Evolutionary conservation across 2,113 vertebrate species (phyloP).

Genomic region (Charina bottae): DNA sequence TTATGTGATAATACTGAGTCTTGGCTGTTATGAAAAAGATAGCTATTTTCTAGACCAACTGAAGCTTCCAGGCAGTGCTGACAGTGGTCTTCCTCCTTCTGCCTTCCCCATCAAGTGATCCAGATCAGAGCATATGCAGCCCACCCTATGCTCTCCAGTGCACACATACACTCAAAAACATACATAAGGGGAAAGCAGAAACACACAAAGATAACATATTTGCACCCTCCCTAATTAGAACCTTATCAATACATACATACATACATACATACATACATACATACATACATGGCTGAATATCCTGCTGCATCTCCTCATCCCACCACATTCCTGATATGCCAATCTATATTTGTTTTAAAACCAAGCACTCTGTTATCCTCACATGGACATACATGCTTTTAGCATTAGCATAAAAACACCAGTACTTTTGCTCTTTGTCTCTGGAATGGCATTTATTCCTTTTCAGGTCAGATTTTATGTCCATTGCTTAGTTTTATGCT

Average conservation of each 20-base stretch:
- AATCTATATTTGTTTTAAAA: not conserved
- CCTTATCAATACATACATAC: not conserved
- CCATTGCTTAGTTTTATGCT: too few species aligned
- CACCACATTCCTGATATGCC: not conserved
- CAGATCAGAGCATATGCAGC: not conserved
- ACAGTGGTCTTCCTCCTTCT: not conserved
- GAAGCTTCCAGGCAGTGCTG: not conserved
- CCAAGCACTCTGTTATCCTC: not conserved
- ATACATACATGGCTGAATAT: not conserved
- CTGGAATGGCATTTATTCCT: too few species aligned
- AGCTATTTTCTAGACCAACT: not conserved
- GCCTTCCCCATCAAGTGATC: not conserved
- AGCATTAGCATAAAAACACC: not conserved
- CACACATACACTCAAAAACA: not conserved
- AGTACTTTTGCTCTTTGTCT: too few species aligned
- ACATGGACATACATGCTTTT: not conserved
- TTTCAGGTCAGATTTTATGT: too few species aligned
- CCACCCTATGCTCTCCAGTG: not conserved
- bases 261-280: not conserved
- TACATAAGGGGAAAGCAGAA: not conserved
- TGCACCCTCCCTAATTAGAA: not conserved
- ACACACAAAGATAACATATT: not conserved
- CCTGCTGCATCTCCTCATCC: not conserved
- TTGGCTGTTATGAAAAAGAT: not conserved
- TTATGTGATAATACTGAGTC: not conserved